These are phyloP conservation scores for Xestia xanthographa DNA, from an alignment of 2,888 invertebrate species.

Conservation along the genomic window DNA sequence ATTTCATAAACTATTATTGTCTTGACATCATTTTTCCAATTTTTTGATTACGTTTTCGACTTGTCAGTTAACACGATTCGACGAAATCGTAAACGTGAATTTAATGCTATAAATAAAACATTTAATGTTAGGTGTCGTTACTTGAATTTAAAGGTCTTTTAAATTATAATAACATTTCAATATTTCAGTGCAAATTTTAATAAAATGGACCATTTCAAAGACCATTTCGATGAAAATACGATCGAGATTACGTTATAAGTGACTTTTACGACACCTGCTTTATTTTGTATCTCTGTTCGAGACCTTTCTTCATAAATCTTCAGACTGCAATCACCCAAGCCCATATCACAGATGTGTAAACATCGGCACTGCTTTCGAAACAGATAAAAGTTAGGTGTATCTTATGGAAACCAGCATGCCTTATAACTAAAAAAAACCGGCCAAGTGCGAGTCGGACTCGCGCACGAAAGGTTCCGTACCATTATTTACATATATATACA, in stretches of 20 bases:
- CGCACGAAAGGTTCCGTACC: no score
- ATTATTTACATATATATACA: no score
- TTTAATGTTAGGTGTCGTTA: constrained; percentile 44
- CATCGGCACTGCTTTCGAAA: neutral
- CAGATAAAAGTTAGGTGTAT: no score
- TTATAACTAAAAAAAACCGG: no score
- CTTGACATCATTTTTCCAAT: constrained; percentile 24
- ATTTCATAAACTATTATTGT: constrained; percentile 46
- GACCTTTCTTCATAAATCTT: constrained; percentile 3
- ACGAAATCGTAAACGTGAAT: constrained; percentile 37
- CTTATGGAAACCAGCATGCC: neutral
- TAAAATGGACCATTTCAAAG: constrained; percentile 33
- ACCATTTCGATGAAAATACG: constrained; percentile 36
- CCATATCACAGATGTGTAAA: neutral
- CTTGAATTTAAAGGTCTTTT: constrained; percentile 39
- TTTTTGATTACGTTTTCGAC: constrained; percentile 26
- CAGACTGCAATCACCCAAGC: neutral
- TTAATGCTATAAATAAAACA: constrained; percentile 45
- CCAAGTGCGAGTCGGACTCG: no score
- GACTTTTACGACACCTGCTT: constrained; percentile 28
- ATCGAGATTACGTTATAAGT: constrained; percentile 17
- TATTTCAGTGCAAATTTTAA: constrained; percentile 37
- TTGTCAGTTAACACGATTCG: constrained; percentile 8
- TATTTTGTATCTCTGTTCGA: constrained; percentile 6
- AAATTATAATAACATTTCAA: constrained; percentile 56